A percentile compares a stretch with the other conserved stretches of the same genome.
phyloP scores from a whole-genome alignment of 2,113 vertebrate genomes.

The Ancistrus triradiatus region DNA sequence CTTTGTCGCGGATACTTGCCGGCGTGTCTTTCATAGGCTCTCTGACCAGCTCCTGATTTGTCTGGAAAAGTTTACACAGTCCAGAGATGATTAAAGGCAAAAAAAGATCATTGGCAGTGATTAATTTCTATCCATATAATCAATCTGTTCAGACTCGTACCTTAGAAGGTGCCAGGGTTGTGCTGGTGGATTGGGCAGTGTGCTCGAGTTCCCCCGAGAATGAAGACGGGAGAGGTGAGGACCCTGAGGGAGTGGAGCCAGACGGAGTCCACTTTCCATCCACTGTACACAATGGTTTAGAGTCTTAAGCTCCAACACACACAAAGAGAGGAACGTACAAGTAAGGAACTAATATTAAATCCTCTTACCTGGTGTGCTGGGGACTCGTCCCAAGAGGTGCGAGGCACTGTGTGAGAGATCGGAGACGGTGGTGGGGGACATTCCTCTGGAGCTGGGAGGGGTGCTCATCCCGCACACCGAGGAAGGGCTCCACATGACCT shows the following conservation, averaged over 20 bases:
- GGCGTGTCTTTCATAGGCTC: conserved; percentile 61
- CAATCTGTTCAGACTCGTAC: conserved; percentile 4
- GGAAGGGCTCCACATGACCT: conserved; percentile 86
- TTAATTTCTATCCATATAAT: background rate
- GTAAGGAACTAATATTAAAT: background rate
- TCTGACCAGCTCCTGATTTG: conserved; percentile 64
- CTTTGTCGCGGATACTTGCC: conserved; percentile 21
- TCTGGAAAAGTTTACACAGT: conserved; percentile 57
- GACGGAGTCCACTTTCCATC: conserved; percentile 73
- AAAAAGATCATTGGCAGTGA: background rate
- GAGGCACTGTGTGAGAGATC: conserved; percentile 68
- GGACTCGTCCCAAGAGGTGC: conserved; percentile 68
- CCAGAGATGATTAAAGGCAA: conserved; percentile 38
- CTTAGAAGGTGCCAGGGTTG: conserved; percentile 36
- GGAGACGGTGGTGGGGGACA: conserved; percentile 56
- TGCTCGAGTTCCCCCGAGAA: conserved; percentile 71
- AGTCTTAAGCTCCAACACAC: background rate
- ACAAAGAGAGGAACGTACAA: background rate
- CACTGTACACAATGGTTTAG: conserved; percentile 48
- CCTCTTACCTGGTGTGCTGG: conserved; percentile 72
- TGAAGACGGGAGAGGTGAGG: conserved; percentile 64
- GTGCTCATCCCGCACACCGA: conserved; percentile 83
- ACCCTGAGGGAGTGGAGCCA: conserved; percentile 71
- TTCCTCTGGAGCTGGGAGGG: conserved; percentile 65
- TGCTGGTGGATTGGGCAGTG: conserved; percentile 55